phyloP scores from a whole-genome alignment of 2,888 invertebrate genomes.

The Gortyna flavago region DNA sequence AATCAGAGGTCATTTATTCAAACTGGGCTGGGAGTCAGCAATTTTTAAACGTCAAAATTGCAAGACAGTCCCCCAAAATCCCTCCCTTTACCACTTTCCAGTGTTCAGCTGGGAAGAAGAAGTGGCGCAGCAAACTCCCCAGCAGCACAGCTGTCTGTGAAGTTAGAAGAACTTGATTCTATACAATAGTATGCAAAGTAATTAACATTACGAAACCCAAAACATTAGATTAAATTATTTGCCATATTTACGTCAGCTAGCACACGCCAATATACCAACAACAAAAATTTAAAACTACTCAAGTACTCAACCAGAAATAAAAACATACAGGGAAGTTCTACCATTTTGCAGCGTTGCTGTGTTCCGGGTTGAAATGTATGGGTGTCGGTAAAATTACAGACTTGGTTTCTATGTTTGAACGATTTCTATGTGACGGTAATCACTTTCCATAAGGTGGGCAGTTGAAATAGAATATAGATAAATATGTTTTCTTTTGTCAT shows the following conservation, averaged over 20 bases:
- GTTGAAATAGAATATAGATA: neutral
- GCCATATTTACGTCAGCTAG: neutral
- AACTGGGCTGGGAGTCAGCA: neutral
- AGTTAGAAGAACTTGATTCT: neutral
- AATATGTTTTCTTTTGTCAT: too few relatives aligned
- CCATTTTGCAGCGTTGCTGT: neutral
- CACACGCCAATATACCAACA: neutral
- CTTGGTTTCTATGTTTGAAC: neutral
- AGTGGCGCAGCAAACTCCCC: neutral
- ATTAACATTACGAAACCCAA: neutral
- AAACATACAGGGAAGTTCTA: neutral
- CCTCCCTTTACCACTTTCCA: neutral
- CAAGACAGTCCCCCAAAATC: neutral
- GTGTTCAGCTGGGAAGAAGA: neutral
- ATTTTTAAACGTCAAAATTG: neutral
- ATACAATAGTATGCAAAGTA: neutral
- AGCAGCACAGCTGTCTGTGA: neutral
- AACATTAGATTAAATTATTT: neutral
- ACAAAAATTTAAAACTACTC: neutral
- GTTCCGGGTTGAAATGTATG: neutral
- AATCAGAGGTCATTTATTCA: neutral
- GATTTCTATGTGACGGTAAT: neutral
- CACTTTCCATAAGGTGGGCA: neutral
- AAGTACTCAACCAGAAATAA: neutral
- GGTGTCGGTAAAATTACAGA: neutral